Evolutionary conservation across 2,797 vertebrate genomes (phyloP), one percentile per base, ranked within the genome.

Genomic region (Trematomus bernacchii): DNA sequence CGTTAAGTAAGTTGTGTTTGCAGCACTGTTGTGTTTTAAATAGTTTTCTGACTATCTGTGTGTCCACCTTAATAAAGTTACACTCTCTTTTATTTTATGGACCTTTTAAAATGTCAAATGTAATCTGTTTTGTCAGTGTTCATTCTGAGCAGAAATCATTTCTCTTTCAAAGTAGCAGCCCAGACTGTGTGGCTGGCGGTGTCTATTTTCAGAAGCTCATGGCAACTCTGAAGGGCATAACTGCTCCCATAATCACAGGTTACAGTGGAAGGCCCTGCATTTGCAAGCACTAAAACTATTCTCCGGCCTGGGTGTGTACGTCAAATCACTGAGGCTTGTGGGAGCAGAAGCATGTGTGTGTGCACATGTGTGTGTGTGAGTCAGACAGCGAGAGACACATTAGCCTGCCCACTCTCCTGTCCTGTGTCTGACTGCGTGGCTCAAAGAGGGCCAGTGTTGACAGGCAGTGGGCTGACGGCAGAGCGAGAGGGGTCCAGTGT

Each of bases 131-230:
- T 58, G 52, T 63, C 65, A 19, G 21, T 1, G 63, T 73, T 79
- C 27, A 19, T 46, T 63, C 69, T 79, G 19, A 83, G 76, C 83
- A 84, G 83, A 87, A 90, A 84, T 89, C 40, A 88, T 92, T 93
- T 90, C 93, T 87, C 90, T 87, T 85, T 93, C 92, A 94, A 94
- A 94, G 91, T 79, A 90, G 87, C 90, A 89, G 86, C 88, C 87
- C 91, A 92, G 92, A 93, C 92, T 87, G 82, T 91, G 94, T 79
- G 93, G 93, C 92, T 91, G 87, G 82, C 66, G 72, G 88, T 87
- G 90, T 94, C 94, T 96, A 96, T 96, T 96, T 95, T 95, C 93
- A 95, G 94, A 89, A 82, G 84, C 91, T 87, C 77, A 78, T 91
- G 88, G 93, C 92, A 92, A 82, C 88, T 85, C 89, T 88, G 91